Evolutionary conservation across 2,888 invertebrate genomes (phyloP), one percentile per base, ranked within the genome.

Genomic region (Molanna angustata): DNA sequence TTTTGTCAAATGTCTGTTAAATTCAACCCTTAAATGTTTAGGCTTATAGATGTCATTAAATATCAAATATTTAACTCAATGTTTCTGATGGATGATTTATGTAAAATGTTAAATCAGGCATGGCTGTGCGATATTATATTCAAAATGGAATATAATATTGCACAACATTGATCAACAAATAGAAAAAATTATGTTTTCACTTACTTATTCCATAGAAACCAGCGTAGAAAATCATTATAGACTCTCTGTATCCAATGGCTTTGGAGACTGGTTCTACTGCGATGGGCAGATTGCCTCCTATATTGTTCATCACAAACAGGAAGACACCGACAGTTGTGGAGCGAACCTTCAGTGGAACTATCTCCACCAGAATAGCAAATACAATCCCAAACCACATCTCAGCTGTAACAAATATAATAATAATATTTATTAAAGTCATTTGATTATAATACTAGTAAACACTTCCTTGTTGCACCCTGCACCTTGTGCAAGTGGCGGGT

Each of bases 381-480:
- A 93, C 85, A 58, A 94, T 92, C 43, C 93, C 93, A 70, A 93
- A 93, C 93, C 93, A 94, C 92, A 92, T 93, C 74, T 93, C 93
- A 63, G 93, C 92, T 88, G 74, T 7, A 74, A 74, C 2, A 21
- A 42, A n/a, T n/a, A n/a, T n/a, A n/a, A n/a, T n/a, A n/a, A n/a
- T n/a, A n/a, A n/a, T n/a, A n/a, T n/a, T n/a, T n/a, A n/a, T n/a
- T n/a, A n/a, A n/a, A n/a, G n/a, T n/a, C n/a, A n/a, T n/a, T n/a
- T n/a, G n/a, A n/a, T n/a, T n/a, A n/a, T n/a, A n/a, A n/a, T n/a
- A n/a, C n/a, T n/a, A n/a, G n/a, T n/a, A n/a, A n/a, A n/a, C n/a
- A n/a, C n/a, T n/a, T n/a, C n/a, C n/a, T n/a, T n/a, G n/a, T n/a
- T n/a, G n/a, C n/a, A n/a, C n/a, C n/a, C n/a, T n/a, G n/a, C n/a